Conservation (phyloP, 2,888 invertebrate genomes). For the Leptinotarsa rubiginosa region DNA sequence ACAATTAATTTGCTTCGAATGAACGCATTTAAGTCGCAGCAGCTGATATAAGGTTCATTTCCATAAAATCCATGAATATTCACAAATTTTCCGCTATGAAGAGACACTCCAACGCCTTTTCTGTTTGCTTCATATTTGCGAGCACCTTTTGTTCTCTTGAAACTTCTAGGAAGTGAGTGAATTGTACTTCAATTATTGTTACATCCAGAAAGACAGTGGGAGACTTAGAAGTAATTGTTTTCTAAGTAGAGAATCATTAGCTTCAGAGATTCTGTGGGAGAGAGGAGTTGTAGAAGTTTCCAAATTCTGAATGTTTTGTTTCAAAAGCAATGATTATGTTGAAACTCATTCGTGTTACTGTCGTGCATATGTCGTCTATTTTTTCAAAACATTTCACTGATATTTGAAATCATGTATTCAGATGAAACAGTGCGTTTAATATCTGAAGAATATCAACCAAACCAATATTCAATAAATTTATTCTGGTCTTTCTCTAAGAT, state of each 20-base stretch:
- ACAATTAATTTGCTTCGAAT: not conserved
- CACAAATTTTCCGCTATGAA: conserved; percentile 7
- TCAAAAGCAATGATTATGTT: no score
- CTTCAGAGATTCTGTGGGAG: not conserved
- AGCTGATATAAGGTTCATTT: conserved; percentile 2
- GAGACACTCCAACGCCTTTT: conserved; percentile 21
- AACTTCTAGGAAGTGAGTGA: conserved; percentile 32
- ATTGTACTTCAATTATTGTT: conserved; percentile 14
- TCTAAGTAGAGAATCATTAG: not conserved
- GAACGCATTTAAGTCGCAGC: not conserved
- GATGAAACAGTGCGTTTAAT: no score
- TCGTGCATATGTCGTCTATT: no score
- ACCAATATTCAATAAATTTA: no score
- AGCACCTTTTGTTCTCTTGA: conserved; percentile 30
- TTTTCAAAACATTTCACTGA: no score
- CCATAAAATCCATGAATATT: conserved; percentile 10
- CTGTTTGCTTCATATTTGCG: conserved; percentile 34
- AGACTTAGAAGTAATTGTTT: not conserved
- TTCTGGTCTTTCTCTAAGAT: no score
- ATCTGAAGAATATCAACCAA: no score
- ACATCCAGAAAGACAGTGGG: not conserved
- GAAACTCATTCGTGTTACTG: no score
- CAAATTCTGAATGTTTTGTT: no score
- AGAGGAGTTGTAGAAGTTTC: not conserved
- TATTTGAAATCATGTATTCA: no score